Percentiles rank a stretch among this genome's conserved stretches.
Evolutionary conservation across 2,797 vertebrate genomes (phyloP).

Genomic region (Acrossocheilus fasciatus): DNA sequence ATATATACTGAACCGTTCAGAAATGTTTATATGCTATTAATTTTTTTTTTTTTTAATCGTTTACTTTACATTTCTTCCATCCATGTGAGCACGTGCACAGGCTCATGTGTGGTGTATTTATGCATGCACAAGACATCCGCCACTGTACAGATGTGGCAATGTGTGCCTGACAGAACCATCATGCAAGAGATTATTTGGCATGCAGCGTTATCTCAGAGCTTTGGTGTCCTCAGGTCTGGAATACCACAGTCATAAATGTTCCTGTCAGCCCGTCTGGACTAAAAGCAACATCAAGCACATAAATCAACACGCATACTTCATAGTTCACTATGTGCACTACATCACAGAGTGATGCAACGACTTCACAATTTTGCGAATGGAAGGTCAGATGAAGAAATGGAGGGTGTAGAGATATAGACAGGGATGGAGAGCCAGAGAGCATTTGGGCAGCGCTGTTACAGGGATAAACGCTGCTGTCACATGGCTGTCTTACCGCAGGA

Average conservation of each 20-base stretch:
- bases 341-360: neutral
- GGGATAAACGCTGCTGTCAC: slow-evolving; percentile 22
- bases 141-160: neutral
- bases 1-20: neutral
- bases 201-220: neutral
- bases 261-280: neutral
- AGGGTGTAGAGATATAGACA: neutral
- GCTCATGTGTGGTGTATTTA: neutral
- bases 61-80: neutral
- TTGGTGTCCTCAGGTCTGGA: neutral
- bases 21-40: neutral
- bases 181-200: neutral
- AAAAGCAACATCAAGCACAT: neutral
- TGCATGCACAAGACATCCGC: neutral
- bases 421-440: neutral
- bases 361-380: neutral
- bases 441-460: neutral
- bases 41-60: neutral
- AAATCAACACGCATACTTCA: neutral
- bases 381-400: slow-evolving; percentile 3
- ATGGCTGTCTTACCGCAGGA: slow-evolving; percentile 15
- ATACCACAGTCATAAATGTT: neutral
- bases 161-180: neutral
- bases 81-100: neutral
- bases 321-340: neutral